These are phyloP conservation scores for Leptinotarsa haldemani DNA, from an alignment of 2,888 invertebrate genomes.

Conservation along the genomic window DNA sequence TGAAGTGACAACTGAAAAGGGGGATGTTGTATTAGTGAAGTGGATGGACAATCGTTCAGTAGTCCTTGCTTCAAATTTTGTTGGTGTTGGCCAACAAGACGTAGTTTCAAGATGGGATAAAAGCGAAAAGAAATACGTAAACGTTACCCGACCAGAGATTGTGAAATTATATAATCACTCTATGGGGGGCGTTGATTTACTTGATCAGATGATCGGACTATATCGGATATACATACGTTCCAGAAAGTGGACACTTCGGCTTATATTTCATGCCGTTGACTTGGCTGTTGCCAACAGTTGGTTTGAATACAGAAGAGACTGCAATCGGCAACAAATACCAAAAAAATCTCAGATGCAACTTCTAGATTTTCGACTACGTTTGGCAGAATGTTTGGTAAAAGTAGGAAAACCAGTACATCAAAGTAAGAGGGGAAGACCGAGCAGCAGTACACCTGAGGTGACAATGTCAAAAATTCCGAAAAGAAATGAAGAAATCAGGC, in stretches of 20 bases:
- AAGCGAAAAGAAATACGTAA: conserved; percentile 18
- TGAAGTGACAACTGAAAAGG: neutral
- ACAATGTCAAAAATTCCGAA: conserved; percentile 10
- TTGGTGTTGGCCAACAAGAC: conserved; percentile 18
- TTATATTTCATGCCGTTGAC: conserved; percentile 10
- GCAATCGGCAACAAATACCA: conserved; percentile 4
- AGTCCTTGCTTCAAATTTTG: conserved; percentile 34
- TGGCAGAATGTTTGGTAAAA: neutral
- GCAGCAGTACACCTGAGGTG: conserved; percentile 10
- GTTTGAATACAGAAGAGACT: conserved; percentile 15
- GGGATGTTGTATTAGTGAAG: conserved; percentile 13
- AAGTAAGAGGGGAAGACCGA: conserved; percentile 18
- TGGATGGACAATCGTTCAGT: conserved; percentile 28
- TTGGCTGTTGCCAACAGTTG: conserved; percentile 9
- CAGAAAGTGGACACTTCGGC: conserved; percentile 29
- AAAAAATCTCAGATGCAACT: conserved; percentile 7
- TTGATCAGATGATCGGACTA: conserved; percentile 1
- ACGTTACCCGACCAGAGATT: conserved; percentile 23
- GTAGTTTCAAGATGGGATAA: conserved; percentile 29
- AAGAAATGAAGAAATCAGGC: neutral
- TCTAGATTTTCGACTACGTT: conserved; percentile 10
- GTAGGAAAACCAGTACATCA: neutral
- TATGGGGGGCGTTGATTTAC: conserved; percentile 28
- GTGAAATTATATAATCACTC: conserved; percentile 25
- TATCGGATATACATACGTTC: conserved; percentile 24